Evolutionary conservation across 2,888 invertebrate genomes (phyloP).

Genomic region (Ormia ochracea): DNA sequence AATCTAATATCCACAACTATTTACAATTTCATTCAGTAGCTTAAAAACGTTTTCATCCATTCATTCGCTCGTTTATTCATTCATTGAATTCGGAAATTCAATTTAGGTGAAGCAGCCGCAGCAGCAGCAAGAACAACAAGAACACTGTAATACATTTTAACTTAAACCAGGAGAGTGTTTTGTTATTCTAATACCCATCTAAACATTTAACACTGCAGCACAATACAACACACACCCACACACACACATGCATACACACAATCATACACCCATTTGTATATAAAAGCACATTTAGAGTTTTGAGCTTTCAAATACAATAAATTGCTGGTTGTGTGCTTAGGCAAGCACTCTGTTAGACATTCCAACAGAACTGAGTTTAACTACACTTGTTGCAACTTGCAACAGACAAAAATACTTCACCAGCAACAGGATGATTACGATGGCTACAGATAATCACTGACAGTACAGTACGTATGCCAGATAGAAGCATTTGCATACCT

Average conservation of each 20-base stretch:
- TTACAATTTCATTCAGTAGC: constrained; percentile 63
- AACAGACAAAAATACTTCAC: constrained; percentile 20
- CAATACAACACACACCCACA: constrained; percentile 6
- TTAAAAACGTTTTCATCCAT: constrained; percentile 50
- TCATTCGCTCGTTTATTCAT: constrained; percentile 71
- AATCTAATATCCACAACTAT: constrained; percentile 67
- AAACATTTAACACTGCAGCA: constrained; percentile 40
- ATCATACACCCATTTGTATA: not conserved
- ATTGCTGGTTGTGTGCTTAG: constrained; percentile 5
- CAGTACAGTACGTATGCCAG: not conserved
- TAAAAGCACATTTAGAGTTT: not conserved
- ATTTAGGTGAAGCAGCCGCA: constrained; percentile 66
- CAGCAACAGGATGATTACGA: not conserved
- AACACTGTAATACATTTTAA: no score
- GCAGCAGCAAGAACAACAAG: constrained; percentile 27
- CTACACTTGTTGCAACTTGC: constrained; percentile 38
- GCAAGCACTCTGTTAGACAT: constrained; percentile 49
- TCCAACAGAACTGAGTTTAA: constrained; percentile 31
- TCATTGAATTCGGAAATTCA: constrained; percentile 75
- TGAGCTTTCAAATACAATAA: not conserved
- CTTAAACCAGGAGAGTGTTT: constrained; percentile 22
- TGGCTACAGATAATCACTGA: not conserved
- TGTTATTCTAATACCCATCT: constrained; percentile 51
- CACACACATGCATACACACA: not conserved
- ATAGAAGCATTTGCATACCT: not conserved